Conservation (phyloP, 35 echinoderm and acorn worm species). For the Lytechinus variegatus region DNA sequence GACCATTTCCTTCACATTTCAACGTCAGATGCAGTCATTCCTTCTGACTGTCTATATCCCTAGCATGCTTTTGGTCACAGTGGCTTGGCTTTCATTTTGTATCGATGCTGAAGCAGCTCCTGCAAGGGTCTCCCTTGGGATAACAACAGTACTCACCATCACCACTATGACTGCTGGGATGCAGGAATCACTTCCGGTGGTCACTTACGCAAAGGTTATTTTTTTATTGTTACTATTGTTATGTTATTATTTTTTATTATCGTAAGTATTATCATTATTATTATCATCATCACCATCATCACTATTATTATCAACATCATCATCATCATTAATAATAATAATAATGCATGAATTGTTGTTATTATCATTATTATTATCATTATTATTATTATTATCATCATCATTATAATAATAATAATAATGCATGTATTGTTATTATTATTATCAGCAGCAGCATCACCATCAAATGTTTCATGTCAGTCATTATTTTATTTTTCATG, state of each 20-base stretch:
- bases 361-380: neutral
- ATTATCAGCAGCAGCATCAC: no score
- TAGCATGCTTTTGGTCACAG: conserved; percentile 59
- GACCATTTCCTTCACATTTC: conserved; percentile 52
- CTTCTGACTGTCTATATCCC: conserved; percentile 76
- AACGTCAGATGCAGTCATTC: conserved; percentile 69
- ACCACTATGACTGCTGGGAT: conserved; percentile 81
- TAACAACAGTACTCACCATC: conserved; percentile 75
- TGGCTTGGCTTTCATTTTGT: conserved; percentile 80
- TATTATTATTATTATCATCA: neutral
- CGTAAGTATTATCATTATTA: neutral
- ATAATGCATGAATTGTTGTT: no score
- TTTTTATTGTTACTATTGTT: no score
- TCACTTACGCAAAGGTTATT: conserved; percentile 70
- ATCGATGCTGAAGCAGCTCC: conserved; percentile 76
- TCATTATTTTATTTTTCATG: no score
- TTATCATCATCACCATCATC: neutral
- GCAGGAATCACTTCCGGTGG: conserved; percentile 69
- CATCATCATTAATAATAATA: neutral
- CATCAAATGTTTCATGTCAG: no score
- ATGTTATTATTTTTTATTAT: neutral
- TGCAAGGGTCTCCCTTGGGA: conserved; percentile 67
- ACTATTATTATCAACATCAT: neutral
- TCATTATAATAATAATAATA: no score
- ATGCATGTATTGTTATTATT: no score